Evolutionary conservation across 2,888 invertebrate genomes (phyloP), one percentile per base, ranked within the genome.

Genomic region (Cryptophagus acutangulus): DNA sequence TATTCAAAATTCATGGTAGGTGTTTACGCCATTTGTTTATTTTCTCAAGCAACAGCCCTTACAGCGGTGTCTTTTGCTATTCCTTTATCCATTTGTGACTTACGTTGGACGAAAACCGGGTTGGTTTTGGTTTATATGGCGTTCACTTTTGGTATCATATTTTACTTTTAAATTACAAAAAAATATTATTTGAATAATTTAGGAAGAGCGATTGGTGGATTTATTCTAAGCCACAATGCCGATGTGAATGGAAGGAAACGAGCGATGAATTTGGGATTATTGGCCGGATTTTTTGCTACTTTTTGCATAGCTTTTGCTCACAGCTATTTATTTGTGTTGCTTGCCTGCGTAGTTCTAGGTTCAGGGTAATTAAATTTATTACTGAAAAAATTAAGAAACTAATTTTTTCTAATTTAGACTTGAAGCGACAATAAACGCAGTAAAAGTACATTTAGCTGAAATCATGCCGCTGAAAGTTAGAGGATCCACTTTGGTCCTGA

Each of bases 401-500:
- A n/a, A n/a, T n/a, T n/a, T n/a, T n/a, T 17, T 5, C 20, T 8
- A 5, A 10, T 29, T 8, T 44, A 72, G 72, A 38, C 41, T 71
- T 41, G 66, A 67, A 35, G 61, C 65, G 8, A 69, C 63, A 49
- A 57, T 56, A 36, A 55, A 54, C 5, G 52, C 58, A 2, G 46
- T 66, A 14, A 67, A 66, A 55, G 61, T 73, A 8, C 64, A 70
- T 39, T 45, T 72, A 33, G 61, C 67, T 16, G 73, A 74, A 57
- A 63, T 65, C 33, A 41, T 72, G 20, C 69, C 71, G 2, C 55
- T 56, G 20, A 57, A 58, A 17, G 63, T 48, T 41, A 62, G 73
- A 45, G 71, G 70, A 24, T 54, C 53, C 28, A 68, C 58, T 41
- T 45, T 72, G 28, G 55, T 63, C 9, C 35, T 68, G 14, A 56